phyloP scores from a whole-genome alignment of 2,113 vertebrate species.

The Corythornis vintsioides region DNA sequence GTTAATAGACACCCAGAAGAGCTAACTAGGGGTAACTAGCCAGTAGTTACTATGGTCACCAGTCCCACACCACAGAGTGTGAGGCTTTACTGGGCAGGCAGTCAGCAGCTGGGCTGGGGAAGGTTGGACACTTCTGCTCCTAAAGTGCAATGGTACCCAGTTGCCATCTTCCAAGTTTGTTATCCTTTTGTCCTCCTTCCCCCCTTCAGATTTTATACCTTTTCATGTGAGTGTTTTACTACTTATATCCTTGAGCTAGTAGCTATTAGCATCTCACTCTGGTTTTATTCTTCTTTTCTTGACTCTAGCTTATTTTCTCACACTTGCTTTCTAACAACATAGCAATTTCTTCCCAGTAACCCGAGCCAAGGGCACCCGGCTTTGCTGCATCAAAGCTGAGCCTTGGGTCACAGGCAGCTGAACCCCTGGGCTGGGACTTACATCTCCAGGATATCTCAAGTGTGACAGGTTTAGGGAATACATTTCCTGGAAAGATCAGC shows the following conservation, averaged over 20 bases:
- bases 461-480: background rate
- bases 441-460: background rate
- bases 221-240: background rate
- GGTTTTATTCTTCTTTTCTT: background rate
- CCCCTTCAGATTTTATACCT: background rate
- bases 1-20: background rate
- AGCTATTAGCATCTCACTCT: background rate
- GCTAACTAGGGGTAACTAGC: background rate
- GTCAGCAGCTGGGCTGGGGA: background rate
- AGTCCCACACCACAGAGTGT: background rate
- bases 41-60: background rate
- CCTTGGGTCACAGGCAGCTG: background rate
- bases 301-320: background rate
- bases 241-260: background rate
- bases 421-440: background rate
- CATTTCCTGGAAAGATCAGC: background rate
- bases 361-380: background rate
- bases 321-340: background rate
- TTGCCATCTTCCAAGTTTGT: background rate
- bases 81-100: background rate
- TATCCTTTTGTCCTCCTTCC: background rate
- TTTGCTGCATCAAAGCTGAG: background rate
- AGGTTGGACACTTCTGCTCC: background rate
- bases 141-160: background rate
- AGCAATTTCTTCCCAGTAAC: background rate